A percentile compares a stretch with the other conserved stretches of the same genome.
These are phyloP conservation scores for Melanaphis sacchari DNA, from an alignment of 1,140 invertebrate genomes.

Conservation along the genomic window DNA sequence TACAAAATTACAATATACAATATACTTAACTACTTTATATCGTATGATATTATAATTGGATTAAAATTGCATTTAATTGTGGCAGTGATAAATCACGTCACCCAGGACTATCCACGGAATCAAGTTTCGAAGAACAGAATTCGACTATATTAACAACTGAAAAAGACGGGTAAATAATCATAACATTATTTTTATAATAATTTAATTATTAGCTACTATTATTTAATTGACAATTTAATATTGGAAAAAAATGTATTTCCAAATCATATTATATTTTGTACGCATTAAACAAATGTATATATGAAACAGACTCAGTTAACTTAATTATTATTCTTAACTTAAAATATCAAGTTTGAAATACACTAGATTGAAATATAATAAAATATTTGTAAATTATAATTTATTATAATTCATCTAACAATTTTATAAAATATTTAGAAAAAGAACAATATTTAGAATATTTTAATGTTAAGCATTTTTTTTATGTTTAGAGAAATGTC, in stretches of 20 bases:
- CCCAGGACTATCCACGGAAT: conserved; percentile 48
- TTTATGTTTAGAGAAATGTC: conserved; percentile 38
- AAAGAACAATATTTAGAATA: neutral
- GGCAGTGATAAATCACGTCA: conserved; percentile 38
- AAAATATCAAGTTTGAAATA: neutral
- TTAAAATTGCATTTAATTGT: neutral
- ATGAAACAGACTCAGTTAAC: neutral
- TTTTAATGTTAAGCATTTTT: neutral
- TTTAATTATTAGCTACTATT: neutral
- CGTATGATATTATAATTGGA: neutral
- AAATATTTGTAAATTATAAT: neutral
- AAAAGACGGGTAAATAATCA: conserved; percentile 27
- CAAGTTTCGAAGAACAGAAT: conserved; percentile 39
- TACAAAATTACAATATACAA: neutral
- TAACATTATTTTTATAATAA: neutral
- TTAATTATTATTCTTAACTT: neutral
- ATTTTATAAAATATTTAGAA: neutral
- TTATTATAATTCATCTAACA: neutral
- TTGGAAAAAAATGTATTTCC: neutral
- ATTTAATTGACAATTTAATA: neutral
- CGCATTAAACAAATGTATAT: neutral
- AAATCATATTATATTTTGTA: neutral
- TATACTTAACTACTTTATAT: neutral
- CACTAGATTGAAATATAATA: neutral
- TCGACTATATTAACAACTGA: conserved; percentile 25